Evolutionary conservation across 2,888 invertebrate species (phyloP), one percentile per base, ranked within the genome.

Genomic region (Flexamia atlantica): DNA sequence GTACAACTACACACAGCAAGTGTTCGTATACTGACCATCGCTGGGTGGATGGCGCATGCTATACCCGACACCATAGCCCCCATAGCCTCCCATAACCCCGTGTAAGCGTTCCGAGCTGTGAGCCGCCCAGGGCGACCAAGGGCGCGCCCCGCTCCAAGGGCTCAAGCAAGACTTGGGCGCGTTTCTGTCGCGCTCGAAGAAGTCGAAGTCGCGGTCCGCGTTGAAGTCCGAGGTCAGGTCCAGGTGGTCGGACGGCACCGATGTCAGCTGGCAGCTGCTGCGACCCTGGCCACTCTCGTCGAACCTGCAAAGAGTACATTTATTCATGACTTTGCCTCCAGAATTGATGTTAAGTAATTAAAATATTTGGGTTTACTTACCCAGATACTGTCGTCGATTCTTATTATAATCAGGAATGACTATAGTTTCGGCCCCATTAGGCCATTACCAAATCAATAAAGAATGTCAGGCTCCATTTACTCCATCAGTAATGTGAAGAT

Each of bases 201-300:
- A 96, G 88, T 97, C 96, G 88, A 94, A 96, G 87, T 95, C 94
- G 36, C 92, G 92, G 88, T 95, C 95, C 10, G 94, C 93, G 0
- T 92, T 91, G 86, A 95, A 92, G 86, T 94, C 94, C 36, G 92
- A 90, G 53, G 91, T 90, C 0, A 94, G 88, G 88, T 96, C 94
- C 89, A 96, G 93, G 40, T 93, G 92, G 86, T 93, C 91, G 72
- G 95, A 92, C 0, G 96, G 95, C 74, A 94, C 91, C 14, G 95
- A 94, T 87, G 95, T 93, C 82, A 96, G 90, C 90, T 96, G 96
- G 88, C 96, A 96, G 30, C 95, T 93, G 12, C 96, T 95, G 90
- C 94, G 94, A 0, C 94, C 94, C 83, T 94, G 92, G 86, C 94
- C 94, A 0, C 93, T 92, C 0, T 93, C 93, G 89, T 95, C 95